Percentiles rank a stretch among this genome's conserved stretches.
Conservation (phyloP, 2,797 vertebrate species). For the Falco concolor region DNA sequence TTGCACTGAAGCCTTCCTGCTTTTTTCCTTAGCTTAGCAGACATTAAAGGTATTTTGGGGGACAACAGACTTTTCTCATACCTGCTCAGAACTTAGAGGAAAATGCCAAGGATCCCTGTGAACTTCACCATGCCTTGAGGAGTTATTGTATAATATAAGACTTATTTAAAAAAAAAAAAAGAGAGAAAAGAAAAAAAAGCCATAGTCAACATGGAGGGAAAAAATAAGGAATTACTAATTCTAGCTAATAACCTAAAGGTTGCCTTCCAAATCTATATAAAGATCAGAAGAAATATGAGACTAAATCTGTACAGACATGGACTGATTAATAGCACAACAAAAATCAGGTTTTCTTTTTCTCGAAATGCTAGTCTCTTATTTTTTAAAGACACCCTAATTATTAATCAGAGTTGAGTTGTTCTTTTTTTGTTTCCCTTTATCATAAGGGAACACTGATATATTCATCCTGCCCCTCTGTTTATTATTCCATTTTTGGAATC, state of each 20-base stretch:
- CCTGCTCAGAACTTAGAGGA: neutral
- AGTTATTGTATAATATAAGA: neutral
- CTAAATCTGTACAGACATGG: neutral
- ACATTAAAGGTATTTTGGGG: neutral
- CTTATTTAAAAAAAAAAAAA: neutral
- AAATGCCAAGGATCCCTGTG: neutral
- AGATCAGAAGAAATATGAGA: neutral
- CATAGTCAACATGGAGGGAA: neutral
- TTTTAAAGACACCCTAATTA: neutral
- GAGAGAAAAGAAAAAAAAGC: neutral
- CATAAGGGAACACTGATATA: neutral
- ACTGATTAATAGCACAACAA: neutral
- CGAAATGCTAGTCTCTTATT: neutral
- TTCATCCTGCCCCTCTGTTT: neutral
- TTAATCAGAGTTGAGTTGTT: neutral
- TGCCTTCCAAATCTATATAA: neutral
- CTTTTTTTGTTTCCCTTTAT: neutral
- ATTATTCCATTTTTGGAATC: neutral
- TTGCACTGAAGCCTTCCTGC: neutral
- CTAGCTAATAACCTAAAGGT: neutral
- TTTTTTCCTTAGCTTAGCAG: neutral
- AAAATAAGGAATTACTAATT: constrained; percentile 13
- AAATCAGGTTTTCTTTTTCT: neutral
- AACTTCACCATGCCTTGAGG: neutral
- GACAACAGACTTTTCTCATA: neutral